Evolutionary conservation across 2,888 invertebrate genomes (phyloP), one percentile per base, ranked within the genome.

Genomic region (Eilema griseolum): DNA sequence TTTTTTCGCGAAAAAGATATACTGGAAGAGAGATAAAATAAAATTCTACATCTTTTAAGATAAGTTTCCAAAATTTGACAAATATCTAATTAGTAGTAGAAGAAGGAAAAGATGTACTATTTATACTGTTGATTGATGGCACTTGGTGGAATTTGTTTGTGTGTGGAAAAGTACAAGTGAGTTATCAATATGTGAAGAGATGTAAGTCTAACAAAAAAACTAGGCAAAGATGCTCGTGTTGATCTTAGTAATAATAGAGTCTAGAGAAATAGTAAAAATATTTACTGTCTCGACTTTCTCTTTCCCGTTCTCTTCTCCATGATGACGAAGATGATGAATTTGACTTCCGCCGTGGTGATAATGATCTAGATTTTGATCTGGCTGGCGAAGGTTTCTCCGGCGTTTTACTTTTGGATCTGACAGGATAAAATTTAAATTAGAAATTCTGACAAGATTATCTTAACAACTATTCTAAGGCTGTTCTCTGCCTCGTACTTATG

Each of bases 331-430:
- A 52, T 70, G 82, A 68, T 33, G 80, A 71, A 10, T 72, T 37
- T 26, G 78, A n/a, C 64, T 91, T 90, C 68, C 91, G 85, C 77
- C 86, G 85, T 3, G 94, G 94, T 14, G 95, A 95, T 1, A 94
- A 95, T n/a, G 96, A 96, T 75, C 95, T 92, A 26, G 90, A 88
- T 68, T 85, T 82, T 41, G 97, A 89, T 92, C 95, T 89, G 73
- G 89, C 86, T 61, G 95, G 91, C 82, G 96, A 76, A 86, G 93
- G 81, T 91, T 96, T 92, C 75, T 94, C 94, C 70, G 95, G 95
- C 0, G 94, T 90, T 86, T 87, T 92, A 84, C 95, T 95, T 83
- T 92, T 92, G 69, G 95, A 95, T 83, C 94, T 94, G 78, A 4
- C 0, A 28, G 11, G 20, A 61, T 28, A 41, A 57, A 37, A 57